Evolutionary conservation across 2,888 invertebrate genomes (phyloP).

Genomic region (Drosophila putrida): DNA sequence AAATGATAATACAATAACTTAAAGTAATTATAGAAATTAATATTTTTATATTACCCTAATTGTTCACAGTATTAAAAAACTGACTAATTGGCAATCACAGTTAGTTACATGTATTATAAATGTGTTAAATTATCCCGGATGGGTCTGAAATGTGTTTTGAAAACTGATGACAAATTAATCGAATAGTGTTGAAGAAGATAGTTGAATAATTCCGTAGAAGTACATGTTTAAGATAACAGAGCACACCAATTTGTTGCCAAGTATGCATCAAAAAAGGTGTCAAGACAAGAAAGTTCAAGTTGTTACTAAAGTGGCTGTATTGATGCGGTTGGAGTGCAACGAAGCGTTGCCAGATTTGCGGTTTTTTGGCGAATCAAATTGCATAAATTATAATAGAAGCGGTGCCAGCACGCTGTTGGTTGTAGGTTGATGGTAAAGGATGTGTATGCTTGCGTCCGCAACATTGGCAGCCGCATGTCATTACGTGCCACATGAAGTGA

Average conservation of each 20-base stretch:
- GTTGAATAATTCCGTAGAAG: too few species aligned
- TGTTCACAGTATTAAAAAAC: too few species aligned
- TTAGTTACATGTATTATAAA: too few species aligned
- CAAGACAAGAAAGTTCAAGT: conserved; percentile 38
- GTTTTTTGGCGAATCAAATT: conserved; percentile 52
- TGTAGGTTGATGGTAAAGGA: conserved; percentile 14
- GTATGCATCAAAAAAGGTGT: background rate
- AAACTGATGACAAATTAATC: too few species aligned
- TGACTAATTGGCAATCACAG: too few species aligned
- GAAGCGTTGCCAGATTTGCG: conserved; percentile 64
- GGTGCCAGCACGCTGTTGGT: conserved; percentile 20
- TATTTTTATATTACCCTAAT: too few species aligned
- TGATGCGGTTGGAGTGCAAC: conserved; percentile 33
- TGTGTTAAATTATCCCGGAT: too few species aligned
- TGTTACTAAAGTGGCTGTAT: conserved; percentile 36
- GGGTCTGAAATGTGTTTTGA: too few species aligned
- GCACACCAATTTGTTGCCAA: conserved; percentile 1
- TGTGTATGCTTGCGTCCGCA: conserved; percentile 52
- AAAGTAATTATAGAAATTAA: too few species aligned
- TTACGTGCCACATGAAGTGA: conserved; percentile 63
- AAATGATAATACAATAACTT: too few species aligned
- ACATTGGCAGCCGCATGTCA: conserved; percentile 76
- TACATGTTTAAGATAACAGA: too few species aligned
- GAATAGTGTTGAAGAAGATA: too few species aligned
- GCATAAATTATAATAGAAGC: conserved; percentile 51